Evolutionary conservation across 2,113 vertebrate genomes (phyloP).

Genomic region (Pandion haliaetus): DNA sequence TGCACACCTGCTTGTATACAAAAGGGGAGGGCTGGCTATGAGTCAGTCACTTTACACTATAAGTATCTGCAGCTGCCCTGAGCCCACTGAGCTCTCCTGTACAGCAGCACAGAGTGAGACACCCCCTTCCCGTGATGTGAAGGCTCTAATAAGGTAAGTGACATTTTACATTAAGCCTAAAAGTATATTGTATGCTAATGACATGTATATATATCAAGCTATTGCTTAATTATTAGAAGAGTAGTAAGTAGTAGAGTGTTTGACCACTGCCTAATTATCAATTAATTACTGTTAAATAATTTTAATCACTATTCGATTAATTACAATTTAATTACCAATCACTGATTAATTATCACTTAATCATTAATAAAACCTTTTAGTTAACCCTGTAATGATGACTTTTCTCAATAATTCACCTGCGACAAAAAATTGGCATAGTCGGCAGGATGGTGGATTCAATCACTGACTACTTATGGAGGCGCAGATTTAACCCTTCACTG

Average conservation of each 20-base stretch:
- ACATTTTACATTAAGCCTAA: neutral
- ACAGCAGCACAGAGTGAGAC: neutral
- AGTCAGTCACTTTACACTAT: neutral
- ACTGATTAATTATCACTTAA: too few species aligned
- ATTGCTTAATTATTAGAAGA: neutral
- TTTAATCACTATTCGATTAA: neutral
- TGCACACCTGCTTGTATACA: neutral
- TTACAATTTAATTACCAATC: neutral
- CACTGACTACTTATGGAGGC: neutral
- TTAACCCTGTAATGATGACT: neutral
- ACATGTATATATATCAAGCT: neutral
- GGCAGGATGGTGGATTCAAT: neutral
- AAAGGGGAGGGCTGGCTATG: accelerated
- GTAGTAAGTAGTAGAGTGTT: neutral
- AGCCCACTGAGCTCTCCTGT: neutral
- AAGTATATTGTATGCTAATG: neutral
- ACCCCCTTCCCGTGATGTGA: neutral
- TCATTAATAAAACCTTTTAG: neutral
- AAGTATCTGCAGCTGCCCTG: accelerated
- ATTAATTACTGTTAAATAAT: neutral
- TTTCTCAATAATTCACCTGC: neutral
- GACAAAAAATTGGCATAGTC: neutral
- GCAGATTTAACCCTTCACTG: neutral
- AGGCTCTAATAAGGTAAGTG: neutral
- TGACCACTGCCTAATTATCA: neutral